Conservation (phyloP, 2,888 invertebrate species). For the Cordilura impudica region DNA sequence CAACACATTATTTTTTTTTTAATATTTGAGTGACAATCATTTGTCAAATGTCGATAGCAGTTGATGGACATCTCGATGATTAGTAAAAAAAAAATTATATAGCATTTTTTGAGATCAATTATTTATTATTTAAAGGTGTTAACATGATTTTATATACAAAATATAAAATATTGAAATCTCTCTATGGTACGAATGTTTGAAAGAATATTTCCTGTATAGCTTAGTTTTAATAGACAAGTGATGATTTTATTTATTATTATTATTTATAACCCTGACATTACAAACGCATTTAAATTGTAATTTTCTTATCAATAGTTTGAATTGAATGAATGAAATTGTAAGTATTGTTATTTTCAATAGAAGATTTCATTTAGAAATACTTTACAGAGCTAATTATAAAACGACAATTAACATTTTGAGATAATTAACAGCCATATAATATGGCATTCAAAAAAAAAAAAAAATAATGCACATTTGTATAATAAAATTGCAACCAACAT, state of each 20-base stretch:
- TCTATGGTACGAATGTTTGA: neutral
- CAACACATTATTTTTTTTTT: constrained; percentile 48
- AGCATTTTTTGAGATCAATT: neutral
- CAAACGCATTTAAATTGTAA: constrained; percentile 43
- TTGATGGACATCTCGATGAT: constrained; percentile 46
- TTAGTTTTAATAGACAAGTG: constrained; percentile 8
- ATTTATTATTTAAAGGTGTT: neutral
- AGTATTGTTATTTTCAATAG: constrained; percentile 27
- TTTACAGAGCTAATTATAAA: constrained; percentile 58
- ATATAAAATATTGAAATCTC: neutral
- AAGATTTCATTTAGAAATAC: constrained; percentile 25
- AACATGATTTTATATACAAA: neutral
- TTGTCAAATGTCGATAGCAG: constrained; percentile 48
- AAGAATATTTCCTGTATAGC: neutral
- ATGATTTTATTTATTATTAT: constrained; percentile 15
- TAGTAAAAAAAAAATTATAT: constrained; percentile 23
- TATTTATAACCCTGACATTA: constrained; percentile 54
- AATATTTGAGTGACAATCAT: constrained; percentile 38
- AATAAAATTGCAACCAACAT: constrained; percentile 25
- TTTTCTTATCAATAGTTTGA: constrained; percentile 47
- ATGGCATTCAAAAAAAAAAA: constrained; percentile 23
- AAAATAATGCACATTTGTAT: constrained; percentile 18
- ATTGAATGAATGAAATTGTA: constrained; percentile 57
- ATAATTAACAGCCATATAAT: constrained; percentile 61
- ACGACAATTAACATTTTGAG: constrained; percentile 64